Evolutionary conservation across 1,140 invertebrate species (phyloP).

Genomic region (Nymphalis io): DNA sequence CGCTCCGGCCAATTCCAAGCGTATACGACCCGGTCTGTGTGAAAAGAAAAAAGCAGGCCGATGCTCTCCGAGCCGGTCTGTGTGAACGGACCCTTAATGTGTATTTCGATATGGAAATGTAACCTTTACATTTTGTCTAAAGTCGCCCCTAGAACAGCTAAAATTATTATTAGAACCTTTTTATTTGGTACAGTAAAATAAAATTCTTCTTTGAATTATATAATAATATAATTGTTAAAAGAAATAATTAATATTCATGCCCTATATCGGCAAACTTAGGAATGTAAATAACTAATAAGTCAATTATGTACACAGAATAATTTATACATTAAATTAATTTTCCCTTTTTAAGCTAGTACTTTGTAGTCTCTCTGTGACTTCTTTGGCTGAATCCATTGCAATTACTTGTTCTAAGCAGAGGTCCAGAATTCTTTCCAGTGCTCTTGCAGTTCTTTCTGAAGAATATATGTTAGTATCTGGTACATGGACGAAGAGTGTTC

Average conservation of each 20-base stretch:
- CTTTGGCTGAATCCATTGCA: slow-evolving; percentile 39
- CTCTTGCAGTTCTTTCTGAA: slow-evolving; percentile 78
- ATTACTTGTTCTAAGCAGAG: slow-evolving; percentile 66
- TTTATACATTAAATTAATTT: slow-evolving; percentile 3
- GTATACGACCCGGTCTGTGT: too few relatives aligned
- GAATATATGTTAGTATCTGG: slow-evolving; percentile 81
- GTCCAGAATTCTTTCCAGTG: slow-evolving; percentile 81
- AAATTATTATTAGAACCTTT: too few relatives aligned
- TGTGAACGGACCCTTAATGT: too few relatives aligned
- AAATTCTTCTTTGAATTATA: not conserved
- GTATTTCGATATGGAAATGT: too few relatives aligned
- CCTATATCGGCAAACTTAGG: not conserved
- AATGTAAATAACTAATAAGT: not conserved
- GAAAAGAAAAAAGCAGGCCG: too few relatives aligned
- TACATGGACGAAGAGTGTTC: slow-evolving; percentile 85
- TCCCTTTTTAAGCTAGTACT: slow-evolving; percentile 26
- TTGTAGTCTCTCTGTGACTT: slow-evolving; percentile 42
- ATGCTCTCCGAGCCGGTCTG: too few relatives aligned
- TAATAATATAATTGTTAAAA: not conserved
- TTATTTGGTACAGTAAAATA: too few relatives aligned
- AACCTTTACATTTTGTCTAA: too few relatives aligned
- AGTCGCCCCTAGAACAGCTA: too few relatives aligned
- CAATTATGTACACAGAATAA: not conserved
- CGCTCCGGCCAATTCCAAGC: too few relatives aligned
- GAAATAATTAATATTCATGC: too few relatives aligned